Base-by-base conservation (phyloP, 2,888 invertebrate genomes). In the Sycophila texana region DNA sequence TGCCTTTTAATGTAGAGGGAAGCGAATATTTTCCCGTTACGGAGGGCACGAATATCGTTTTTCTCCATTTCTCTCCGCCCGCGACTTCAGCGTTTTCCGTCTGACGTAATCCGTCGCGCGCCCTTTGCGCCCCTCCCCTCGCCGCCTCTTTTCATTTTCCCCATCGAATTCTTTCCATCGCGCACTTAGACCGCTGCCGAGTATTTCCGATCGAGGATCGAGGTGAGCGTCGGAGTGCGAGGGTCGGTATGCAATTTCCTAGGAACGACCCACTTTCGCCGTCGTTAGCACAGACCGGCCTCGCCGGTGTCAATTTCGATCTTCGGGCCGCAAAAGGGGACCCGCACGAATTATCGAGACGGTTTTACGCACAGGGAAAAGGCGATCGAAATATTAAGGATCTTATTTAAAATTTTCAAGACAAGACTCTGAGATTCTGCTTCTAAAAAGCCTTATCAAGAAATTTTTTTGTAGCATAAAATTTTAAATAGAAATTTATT, bases 221-320 rank as follows among this genome's bases (percentile, higher is more conserved):
- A 20, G 30, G 20, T 5, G 4, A 18, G 18, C n/a, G 14, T 57
- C 39, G 39, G 57, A 49, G 63, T 30, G 47, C 49, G n/a, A 14
- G 22, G 66, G 49, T 22, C 22, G 49, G 22, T 51, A 72, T 72
- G 72, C 61, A 61, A 72, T 72, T 72, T 53, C 72, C 61, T 61
- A 30, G 39, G 30, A 61, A n/a, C 51, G 72, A 72, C 72, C 72
- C 61, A 72, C 72, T 72, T 61, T 61, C 30, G 4, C 65, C 65
- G 39, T 39, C 39, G 39, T 39, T 39, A 39, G 39, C 26, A 3
- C 26, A 26, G 26, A 26, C 26, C 26, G 39, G 39, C 39, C 39
- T 39, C 5, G 39, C 39, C 39, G 4, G 39, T 7, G 5, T 39
- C 39, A 39, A 39, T 39, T 39, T 39, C 39, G 39, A 39, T 39